A percentile compares a stretch with the other conserved stretches of the same genome.
Conservation (phyloP, 2,797 vertebrate species). For the Myotis vivesi region DNA sequence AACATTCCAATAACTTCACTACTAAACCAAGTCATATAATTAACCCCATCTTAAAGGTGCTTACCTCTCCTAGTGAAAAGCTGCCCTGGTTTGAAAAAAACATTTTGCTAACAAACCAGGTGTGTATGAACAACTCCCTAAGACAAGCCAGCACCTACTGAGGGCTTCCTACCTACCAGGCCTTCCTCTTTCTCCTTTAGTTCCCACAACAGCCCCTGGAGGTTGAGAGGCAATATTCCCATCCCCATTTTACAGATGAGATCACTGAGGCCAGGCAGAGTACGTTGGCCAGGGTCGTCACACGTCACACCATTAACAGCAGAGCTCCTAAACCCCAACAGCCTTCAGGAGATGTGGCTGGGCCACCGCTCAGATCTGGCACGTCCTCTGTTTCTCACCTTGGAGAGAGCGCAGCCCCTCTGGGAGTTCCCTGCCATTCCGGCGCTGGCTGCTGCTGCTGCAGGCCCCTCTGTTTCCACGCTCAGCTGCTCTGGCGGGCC, state of each 20-base stretch:
- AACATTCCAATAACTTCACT: not conserved
- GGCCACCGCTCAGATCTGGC: not conserved
- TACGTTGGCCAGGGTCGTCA: not conserved
- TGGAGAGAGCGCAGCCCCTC: not conserved
- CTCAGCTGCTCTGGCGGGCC: slow-evolving; percentile 78
- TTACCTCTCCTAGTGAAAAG: not conserved
- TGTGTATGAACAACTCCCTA: not conserved
- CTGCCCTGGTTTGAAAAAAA: not conserved
- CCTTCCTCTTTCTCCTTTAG: not conserved
- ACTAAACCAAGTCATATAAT: not conserved
- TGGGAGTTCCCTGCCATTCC: not conserved
- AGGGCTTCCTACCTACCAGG: not conserved
- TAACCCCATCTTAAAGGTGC: not conserved
- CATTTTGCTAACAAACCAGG: not conserved
- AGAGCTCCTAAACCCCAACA: not conserved
- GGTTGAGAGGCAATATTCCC: not conserved
- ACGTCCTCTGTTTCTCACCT: not conserved
- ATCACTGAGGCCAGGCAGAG: not conserved
- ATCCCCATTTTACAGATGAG: slow-evolving; percentile 4
- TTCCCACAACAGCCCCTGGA: not conserved
- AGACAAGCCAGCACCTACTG: not conserved
- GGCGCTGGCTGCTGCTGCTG: not conserved
- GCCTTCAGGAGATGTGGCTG: not conserved
- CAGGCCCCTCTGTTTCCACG: slow-evolving; percentile 53
- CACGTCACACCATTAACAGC: not conserved